Evolutionary conservation across 92 coral and sea anemone genomes (phyloP), one percentile per base, ranked within the genome.

Genomic region (Isaurus tuberculatus): DNA sequence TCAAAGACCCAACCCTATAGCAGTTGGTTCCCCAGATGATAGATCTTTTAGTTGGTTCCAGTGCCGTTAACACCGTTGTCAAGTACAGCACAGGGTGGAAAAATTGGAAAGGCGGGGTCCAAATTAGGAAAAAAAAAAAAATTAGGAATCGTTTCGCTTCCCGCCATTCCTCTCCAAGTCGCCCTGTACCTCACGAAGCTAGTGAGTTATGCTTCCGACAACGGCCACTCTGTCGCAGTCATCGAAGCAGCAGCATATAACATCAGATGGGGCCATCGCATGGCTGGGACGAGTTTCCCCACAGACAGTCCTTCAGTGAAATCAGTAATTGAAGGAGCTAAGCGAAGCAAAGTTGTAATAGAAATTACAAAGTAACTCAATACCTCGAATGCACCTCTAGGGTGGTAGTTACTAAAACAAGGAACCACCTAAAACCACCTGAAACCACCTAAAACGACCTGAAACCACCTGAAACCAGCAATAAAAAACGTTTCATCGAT

Each of bases 251-350:
- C 23, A 67, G 72, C 72, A 46, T 67, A 67, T 67, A 67, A 23
- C 72, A 67, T 67, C 72, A 67, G 72, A 67, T 67, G 46, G 46
- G 72, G 72, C 72, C 72, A 31, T 16, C 25, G 72, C 72, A 32
- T 67, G 46, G 72, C 72, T 44, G 72, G 44, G 72, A 67, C 26
- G 28, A 58, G 65, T n/a, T 58, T 28, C 20, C 65, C 28, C 42
- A 58, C 65, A 25, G 65, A 58, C 29, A 5, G 20, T n/a, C 28
- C 65, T 58, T 73, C 61, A 75, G 74, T 63, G 67, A 73, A 30
- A 67, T 78, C 65, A 57, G 87, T 84, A 26, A 79, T 61, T 29
- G 81, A 73, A 46, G 81, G 87, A 64, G 74, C 74, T 26, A 46
- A 67, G 49, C 37, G 73, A 75, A 83, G 40, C 60, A 17, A 72